phyloP scores from a whole-genome alignment of 2,797 vertebrate species.

The Neosilurus hyrtlii region DNA sequence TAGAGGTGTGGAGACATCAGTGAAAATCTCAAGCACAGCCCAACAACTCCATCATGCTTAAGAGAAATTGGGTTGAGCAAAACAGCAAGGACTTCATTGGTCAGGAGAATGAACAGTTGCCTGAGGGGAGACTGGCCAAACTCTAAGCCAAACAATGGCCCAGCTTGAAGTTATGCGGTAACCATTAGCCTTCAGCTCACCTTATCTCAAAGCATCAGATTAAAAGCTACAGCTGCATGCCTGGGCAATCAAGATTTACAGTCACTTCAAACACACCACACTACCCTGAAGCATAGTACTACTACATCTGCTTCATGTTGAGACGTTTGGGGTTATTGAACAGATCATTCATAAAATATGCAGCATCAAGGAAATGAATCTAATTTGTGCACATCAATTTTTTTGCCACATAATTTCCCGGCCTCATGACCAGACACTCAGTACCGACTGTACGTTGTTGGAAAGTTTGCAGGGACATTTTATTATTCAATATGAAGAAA shows the following conservation, averaged over 20 bases:
- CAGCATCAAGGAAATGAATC: not conserved
- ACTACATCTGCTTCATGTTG: constrained; percentile 3
- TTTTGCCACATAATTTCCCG: not conserved
- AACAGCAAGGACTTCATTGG: constrained; percentile 20
- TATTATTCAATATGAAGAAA: constrained; percentile 2
- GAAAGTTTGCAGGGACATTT: constrained; percentile 16
- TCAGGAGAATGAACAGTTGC: constrained; percentile 16
- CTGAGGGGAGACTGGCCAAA: constrained; percentile 31
- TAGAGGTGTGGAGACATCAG: constrained; percentile 26
- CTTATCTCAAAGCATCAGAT: constrained; percentile 15
- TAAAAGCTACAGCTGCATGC: not conserved
- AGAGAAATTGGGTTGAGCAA: not conserved
- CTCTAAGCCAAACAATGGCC: constrained; percentile 11
- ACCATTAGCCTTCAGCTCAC: constrained; percentile 31
- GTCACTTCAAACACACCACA: constrained; percentile 3
- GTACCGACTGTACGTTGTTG: not conserved
- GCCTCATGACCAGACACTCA: too few species aligned
- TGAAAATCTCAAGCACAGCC: constrained; percentile 20
- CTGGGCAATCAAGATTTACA: constrained; percentile 9
- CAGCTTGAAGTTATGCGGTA: constrained; percentile 5
- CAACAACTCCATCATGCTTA: constrained; percentile 16
- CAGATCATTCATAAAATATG: not conserved
- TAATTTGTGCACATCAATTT: not conserved
- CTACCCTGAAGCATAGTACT: not conserved
- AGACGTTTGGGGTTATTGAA: not conserved